Percentiles rank a stretch among this genome's conserved stretches.
These are phyloP conservation scores for Chondrosia reniformis DNA, from an alignment of 37 sponge, comb jelly and placozoan genomes.

Conservation along the genomic window DNA sequence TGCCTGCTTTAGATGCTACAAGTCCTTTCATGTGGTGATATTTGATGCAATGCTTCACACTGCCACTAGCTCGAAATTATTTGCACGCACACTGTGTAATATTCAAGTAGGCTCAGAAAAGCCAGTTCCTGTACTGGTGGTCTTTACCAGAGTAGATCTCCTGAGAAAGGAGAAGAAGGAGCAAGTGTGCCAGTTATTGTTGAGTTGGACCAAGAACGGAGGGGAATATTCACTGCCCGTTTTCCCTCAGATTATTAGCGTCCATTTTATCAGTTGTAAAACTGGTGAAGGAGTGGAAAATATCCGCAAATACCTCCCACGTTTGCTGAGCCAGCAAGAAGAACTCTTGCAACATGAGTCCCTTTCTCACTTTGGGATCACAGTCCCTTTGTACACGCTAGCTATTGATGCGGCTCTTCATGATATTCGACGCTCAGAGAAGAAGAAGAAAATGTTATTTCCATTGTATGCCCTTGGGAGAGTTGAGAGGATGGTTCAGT, in stretches of 20 bases:
- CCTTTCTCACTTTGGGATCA: neutral
- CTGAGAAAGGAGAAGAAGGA: slow-evolving; percentile 38
- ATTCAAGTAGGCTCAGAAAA: slow-evolving; percentile 31
- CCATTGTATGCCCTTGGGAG: neutral
- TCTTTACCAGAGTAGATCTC: slow-evolving; percentile 58
- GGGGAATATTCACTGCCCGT: slow-evolving; percentile 18
- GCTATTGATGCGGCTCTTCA: slow-evolving; percentile 10
- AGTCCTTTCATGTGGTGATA: slow-evolving; percentile 53
- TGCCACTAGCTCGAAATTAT: neutral
- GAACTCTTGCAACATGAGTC: too few species aligned
- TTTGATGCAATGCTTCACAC: slow-evolving; percentile 1
- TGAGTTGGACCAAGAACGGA: neutral
- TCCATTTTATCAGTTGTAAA: slow-evolving; percentile 46
- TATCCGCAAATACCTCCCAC: slow-evolving; percentile 31
- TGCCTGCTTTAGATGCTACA: slow-evolving; percentile 39
- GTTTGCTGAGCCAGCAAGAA: slow-evolving; percentile 3
- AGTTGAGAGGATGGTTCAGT: neutral
- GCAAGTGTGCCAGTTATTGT: neutral
- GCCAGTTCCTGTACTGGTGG: slow-evolving; percentile 51
- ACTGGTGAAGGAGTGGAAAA: slow-evolving; percentile 33
- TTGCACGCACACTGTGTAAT: slow-evolving; percentile 45
- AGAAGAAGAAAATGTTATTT: neutral
- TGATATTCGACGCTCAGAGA: neutral
- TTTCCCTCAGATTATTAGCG: slow-evolving; percentile 25
- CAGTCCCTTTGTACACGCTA: neutral